A percentile compares a stretch with the other conserved stretches of the same genome.
phyloP scores from a whole-genome alignment of 2,797 vertebrate species.

The Dermochelys coriacea region DNA sequence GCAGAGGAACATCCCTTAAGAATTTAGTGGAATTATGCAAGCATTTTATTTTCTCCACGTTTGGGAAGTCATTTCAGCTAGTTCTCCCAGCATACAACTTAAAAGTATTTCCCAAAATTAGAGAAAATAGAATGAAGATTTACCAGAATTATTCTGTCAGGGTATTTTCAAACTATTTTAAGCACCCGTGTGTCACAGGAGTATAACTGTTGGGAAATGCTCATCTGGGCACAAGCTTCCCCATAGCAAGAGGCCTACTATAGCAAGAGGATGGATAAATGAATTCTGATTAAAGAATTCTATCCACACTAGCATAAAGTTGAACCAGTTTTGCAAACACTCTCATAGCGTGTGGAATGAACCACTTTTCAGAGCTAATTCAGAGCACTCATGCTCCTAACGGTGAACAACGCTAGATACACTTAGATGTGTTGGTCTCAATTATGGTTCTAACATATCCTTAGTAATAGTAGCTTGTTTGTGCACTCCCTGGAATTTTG shows the following conservation, averaged over 20 bases:
- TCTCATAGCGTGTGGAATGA: background rate
- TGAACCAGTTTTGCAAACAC: background rate
- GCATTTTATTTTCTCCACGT: background rate
- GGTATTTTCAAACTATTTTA: constrained; percentile 37
- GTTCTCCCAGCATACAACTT: background rate
- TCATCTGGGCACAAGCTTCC: constrained; percentile 62
- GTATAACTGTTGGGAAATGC: background rate
- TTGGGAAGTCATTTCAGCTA: background rate
- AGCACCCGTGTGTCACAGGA: background rate
- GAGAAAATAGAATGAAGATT: background rate
- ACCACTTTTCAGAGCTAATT: background rate
- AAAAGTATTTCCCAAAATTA: background rate
- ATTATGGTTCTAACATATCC: background rate
- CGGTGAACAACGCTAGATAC: background rate
- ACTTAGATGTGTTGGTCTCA: background rate
- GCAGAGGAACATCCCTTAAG: background rate
- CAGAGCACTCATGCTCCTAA: background rate
- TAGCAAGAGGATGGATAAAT: background rate
- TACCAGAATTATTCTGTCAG: constrained; percentile 41
- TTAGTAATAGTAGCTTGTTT: background rate
- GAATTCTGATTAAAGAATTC: constrained; percentile 34
- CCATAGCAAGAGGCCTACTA: constrained; percentile 24
- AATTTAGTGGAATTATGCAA: background rate
- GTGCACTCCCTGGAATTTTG: accelerated
- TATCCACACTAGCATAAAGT: background rate